Percentiles rank a stretch among this genome's conserved stretches.
Conservation (phyloP, 2,797 vertebrate genomes). For the Acropternis orthonyx region DNA sequence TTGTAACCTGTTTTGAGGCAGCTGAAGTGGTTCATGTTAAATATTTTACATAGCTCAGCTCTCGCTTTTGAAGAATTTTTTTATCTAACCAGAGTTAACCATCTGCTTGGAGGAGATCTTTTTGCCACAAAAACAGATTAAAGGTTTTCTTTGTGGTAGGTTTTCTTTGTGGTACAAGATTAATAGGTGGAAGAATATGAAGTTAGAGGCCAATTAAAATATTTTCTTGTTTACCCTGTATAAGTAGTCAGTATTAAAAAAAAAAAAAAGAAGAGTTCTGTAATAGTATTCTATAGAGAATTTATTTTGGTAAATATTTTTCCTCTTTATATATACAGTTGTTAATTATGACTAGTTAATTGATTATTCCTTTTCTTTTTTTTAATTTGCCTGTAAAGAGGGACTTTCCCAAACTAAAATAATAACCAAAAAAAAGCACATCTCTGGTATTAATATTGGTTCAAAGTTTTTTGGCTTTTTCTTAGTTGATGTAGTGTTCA, state of each 20-base stretch:
- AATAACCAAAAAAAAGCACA: neutral
- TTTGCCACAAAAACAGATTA: neutral
- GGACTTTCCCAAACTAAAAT: neutral
- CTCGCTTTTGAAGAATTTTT: neutral
- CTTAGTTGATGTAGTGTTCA: neutral
- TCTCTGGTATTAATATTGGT: neutral
- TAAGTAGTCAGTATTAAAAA: neutral
- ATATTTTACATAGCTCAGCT: neutral
- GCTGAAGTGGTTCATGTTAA: neutral
- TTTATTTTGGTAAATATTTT: neutral
- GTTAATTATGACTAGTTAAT: neutral
- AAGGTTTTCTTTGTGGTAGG: neutral
- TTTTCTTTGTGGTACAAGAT: neutral
- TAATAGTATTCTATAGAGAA: neutral
- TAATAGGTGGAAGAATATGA: neutral
- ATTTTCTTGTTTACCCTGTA: neutral
- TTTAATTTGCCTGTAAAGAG: neutral
- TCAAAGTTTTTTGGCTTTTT: neutral
- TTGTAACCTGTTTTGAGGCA: neutral
- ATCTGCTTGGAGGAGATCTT: neutral
- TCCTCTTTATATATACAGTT: neutral
- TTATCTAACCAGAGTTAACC: neutral
- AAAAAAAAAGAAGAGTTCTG: neutral
- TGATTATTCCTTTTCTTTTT: neutral
- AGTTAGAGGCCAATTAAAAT: neutral